These are phyloP conservation scores for Drosophila flavopinicola DNA, from an alignment of 2,888 invertebrate genomes.

Conservation along the genomic window DNA sequence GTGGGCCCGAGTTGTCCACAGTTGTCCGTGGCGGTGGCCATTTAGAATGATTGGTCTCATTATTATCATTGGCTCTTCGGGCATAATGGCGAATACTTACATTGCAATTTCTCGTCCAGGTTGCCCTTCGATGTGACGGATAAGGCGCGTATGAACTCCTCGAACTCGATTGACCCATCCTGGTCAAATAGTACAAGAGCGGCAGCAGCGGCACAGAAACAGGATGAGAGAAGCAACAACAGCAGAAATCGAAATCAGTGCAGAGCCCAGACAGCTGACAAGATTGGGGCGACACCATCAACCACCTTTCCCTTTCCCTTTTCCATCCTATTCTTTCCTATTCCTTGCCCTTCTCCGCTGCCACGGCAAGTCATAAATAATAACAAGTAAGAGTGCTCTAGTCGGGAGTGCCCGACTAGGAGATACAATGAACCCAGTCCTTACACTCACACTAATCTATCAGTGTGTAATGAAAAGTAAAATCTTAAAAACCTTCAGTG, in stretches of 20 bases:
- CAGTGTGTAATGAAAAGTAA: too few relatives aligned
- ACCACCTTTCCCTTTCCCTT: too few relatives aligned
- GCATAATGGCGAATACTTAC: conserved; percentile 88
- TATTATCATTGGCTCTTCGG: conserved; percentile 10
- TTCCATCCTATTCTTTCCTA: too few relatives aligned
- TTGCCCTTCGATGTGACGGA: conserved; percentile 99
- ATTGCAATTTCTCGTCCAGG: conserved; percentile 98
- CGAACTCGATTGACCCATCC: conserved; percentile 99
- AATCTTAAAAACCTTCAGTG: too few relatives aligned
- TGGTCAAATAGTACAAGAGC: conserved; percentile 81
- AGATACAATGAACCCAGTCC: too few relatives aligned
- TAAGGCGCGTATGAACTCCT: conserved; percentile 98
- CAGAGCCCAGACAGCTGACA: conserved; percentile 72
- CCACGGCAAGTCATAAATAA: conserved; percentile 59
- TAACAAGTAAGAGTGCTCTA: conserved; percentile 21
- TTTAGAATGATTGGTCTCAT: conserved; percentile 28
- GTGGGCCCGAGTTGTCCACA: conserved; percentile 1
- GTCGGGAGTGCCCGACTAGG: too few relatives aligned
- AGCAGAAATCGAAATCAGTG: conserved; percentile 78
- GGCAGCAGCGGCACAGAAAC: conserved; percentile 13
- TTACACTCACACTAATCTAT: too few relatives aligned
- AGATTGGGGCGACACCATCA: conserved; percentile 33
- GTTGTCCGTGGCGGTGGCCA: conserved; percentile 8
- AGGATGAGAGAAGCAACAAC: conserved; percentile 24
- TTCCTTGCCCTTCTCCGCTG: too few relatives aligned